Evolutionary conservation across 1,140 invertebrate genomes (phyloP), one percentile per base, ranked within the genome.

Genomic region (Galleria mellonella): DNA sequence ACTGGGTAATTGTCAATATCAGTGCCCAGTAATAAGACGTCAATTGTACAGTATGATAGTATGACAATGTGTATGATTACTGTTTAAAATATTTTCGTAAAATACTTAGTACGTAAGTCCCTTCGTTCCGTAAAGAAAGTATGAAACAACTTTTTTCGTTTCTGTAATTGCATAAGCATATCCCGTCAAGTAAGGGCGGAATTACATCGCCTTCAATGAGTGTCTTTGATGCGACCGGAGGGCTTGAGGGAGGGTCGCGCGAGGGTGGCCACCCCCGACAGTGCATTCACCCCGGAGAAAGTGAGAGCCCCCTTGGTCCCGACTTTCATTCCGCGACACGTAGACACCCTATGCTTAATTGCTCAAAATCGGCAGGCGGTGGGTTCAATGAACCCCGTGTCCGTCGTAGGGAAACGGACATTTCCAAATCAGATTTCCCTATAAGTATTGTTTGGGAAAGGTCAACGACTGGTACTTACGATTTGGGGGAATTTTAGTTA

Each of bases 211-310:
- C 68, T 75, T 72, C 67, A 66, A 62, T 72, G 70, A 71, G 56
- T 68, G 73, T 77, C 75, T 82, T 78, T 55, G 64, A 69, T 81
- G 70, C 62, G 72, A 59, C 63, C 56, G 62, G 67, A 67, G 77
- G 63, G 61, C 54, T 42, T 6, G 17, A 54, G 51, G 59, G 50
- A 47, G 54, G 51, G 55, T 66, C 54, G 55, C 59, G 55, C 37
- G 52, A 66, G 71, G 72, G 73, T 61, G 66, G 57, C 55, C 62
- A 46, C 71, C 75, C 75, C 65, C 65, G 59, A 23, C 54, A 69
- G 75, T 79, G 72, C 75, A 78, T 78, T 79, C 74, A 83, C 81
- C 81, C 74, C 73, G 62, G 47, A 62, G 73, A 78, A 78, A 83
- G 74, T 73, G 72, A 76, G 65, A 75, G 57, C 56, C 60, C 64